Evolutionary conservation across 2,113 vertebrate species (phyloP).

Genomic region (cattle (Bos taurus)): ARS-UCD2.0 NC_037336.1:59826001-59826500

Average conservation of each 20-base stretch:
- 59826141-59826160: not conserved
- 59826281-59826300: not conserved
- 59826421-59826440: not conserved
- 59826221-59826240: not conserved
- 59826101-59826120: not conserved
- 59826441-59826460: not conserved
- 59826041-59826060: not conserved
- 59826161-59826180: rapidly evolving
- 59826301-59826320: not conserved
- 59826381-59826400: not conserved
- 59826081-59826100: not conserved
- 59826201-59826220: not conserved
- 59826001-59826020: not conserved
- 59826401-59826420: not conserved
- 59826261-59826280: not conserved
- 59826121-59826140: not conserved
- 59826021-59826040: not conserved
- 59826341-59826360: not conserved
- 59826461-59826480: not conserved
- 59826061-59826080: not conserved
- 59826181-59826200: not conserved
- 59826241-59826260: not conserved
- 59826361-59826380: not conserved
- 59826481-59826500: not conserved
- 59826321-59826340: not conserved